phyloP scores from a whole-genome alignment of 2,888 invertebrate species.

The Pheosia tremula region DNA sequence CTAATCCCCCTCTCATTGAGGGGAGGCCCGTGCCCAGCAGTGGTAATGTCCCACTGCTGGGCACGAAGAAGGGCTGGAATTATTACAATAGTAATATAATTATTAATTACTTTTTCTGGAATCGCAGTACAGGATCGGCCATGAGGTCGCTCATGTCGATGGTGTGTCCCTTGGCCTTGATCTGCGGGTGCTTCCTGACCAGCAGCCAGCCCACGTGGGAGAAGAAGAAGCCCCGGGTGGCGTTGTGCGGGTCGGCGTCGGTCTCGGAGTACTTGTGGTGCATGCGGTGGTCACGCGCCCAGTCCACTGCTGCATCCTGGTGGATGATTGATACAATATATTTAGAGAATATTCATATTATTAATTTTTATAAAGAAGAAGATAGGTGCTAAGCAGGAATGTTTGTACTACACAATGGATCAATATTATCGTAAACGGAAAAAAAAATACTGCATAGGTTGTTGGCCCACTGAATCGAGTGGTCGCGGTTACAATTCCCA shows the following conservation, averaged over 20 bases:
- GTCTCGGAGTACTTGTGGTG: constrained; percentile 98
- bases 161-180: constrained; percentile 92
- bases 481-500: too few species aligned
- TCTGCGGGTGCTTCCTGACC: constrained; percentile 95
- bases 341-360: too few species aligned
- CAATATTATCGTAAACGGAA: too few species aligned
- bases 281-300: constrained; percentile 92
- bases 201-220: constrained; percentile 98
- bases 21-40: too few species aligned
- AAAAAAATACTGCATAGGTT: too few species aligned
- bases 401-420: too few species aligned
- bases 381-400: too few species aligned
- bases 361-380: too few species aligned
- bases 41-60: too few species aligned
- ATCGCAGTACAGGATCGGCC: constrained; percentile 90
- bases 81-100: background rate
- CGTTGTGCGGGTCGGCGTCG: constrained; percentile 97
- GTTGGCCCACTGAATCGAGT: too few species aligned
- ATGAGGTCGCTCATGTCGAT: constrained; percentile 94
- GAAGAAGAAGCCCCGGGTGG: constrained; percentile 97
- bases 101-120: constrained; percentile 92
- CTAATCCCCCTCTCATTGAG: too few species aligned
- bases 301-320: constrained; percentile 90
- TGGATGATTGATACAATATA: background rate
- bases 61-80: too few species aligned